Evolutionary conservation across 2,113 vertebrate species (phyloP).

Genomic region (Neolamprologus longior): DNA sequence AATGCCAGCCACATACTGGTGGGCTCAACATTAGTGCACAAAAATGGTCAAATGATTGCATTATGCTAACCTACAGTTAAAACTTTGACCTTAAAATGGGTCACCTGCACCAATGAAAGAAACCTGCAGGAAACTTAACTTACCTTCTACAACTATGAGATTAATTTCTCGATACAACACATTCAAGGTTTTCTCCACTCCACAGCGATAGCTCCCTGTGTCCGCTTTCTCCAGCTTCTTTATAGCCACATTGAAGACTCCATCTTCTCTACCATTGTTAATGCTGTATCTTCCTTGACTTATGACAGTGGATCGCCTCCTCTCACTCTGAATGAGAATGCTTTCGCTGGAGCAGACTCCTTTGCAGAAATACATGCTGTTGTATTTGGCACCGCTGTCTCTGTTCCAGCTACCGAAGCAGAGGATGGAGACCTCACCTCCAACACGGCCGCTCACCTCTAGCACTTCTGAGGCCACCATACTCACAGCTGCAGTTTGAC

Average conservation of each 20-base stretch:
- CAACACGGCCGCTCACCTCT: constrained; percentile 12
- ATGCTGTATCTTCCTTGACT: constrained; percentile 33
- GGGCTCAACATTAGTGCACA: neutral
- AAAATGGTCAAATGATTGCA: neutral
- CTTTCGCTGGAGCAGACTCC: constrained; percentile 14
- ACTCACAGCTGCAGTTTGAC: neutral
- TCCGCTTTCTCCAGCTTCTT: constrained; percentile 27
- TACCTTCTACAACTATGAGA: constrained; percentile 38
- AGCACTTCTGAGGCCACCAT: neutral
- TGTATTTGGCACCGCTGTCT: neutral
- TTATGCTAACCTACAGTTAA: neutral
- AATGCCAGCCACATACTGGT: neutral
- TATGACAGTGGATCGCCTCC: neutral
- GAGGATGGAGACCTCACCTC: constrained; percentile 31
- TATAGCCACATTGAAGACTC: constrained; percentile 47
- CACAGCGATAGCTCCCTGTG: constrained; percentile 43
- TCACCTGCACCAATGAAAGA: neutral
- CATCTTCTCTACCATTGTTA: neutral
- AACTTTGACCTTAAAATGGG: neutral
- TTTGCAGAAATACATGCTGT: constrained; percentile 43
- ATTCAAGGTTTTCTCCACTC: neutral
- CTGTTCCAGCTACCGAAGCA: constrained; percentile 14
- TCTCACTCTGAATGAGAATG: neutral
- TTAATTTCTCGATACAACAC: constrained; percentile 13
- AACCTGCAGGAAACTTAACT: neutral